Percentiles rank a stretch among this genome's conserved stretches.
These are phyloP conservation scores for Euglossa dilemma DNA, from an alignment of 1,140 invertebrate species.

Conservation along the genomic window DNA sequence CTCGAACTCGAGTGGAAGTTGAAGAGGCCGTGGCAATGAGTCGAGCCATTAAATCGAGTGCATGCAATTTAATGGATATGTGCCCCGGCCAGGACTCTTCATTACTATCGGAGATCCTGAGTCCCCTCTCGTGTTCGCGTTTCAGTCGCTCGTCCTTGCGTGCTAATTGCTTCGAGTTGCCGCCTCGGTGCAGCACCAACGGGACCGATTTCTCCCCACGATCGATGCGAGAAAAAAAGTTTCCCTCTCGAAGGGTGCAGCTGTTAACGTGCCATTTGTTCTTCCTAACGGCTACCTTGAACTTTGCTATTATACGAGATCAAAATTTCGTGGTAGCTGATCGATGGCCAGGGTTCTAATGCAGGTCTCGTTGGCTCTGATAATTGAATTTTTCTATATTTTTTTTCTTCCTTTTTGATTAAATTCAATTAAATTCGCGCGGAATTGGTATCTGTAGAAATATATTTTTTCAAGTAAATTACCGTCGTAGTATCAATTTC, in stretches of 20 bases:
- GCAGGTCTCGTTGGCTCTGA: no score
- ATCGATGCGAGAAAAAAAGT: background rate
- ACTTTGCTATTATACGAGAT: background rate
- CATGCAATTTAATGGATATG: slow-evolving; percentile 52
- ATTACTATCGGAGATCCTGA: slow-evolving; percentile 35
- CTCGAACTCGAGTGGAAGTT: slow-evolving; percentile 39
- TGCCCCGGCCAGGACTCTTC: slow-evolving; percentile 28
- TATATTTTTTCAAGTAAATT: no score
- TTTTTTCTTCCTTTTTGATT: no score
- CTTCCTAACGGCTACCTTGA: background rate
- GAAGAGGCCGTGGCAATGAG: slow-evolving; percentile 26
- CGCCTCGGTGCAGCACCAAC: background rate
- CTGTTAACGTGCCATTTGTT: background rate
- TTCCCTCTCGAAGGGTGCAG: background rate
- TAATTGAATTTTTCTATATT: no score
- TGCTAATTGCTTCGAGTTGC: slow-evolving; percentile 32
- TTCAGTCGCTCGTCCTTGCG: slow-evolving; percentile 35
- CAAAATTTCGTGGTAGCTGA: no score
- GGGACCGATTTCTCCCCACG: background rate
- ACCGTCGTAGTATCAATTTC: no score
- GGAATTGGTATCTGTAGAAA: no score
- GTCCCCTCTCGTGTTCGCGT: slow-evolving; percentile 12
- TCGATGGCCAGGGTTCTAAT: no score
- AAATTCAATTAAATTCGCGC: no score
- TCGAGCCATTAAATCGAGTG: slow-evolving; percentile 52